phyloP scores from a whole-genome alignment of 53 echinoderm and acorn worm species.

The Apostichopus leukothele region DNA sequence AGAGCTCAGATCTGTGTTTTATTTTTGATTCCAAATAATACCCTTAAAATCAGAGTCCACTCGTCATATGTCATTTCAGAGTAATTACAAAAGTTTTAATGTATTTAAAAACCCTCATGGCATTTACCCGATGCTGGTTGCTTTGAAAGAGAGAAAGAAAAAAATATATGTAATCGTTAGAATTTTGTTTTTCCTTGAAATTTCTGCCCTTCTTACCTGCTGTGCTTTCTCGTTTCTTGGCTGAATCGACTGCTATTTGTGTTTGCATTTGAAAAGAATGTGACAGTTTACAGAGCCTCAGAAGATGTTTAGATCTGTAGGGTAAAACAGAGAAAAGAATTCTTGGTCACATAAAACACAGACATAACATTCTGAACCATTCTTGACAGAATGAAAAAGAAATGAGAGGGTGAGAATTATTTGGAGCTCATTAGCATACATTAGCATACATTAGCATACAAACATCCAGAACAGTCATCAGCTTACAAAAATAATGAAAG shows the following conservation, averaged over 20 bases:
- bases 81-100: too few relatives aligned
- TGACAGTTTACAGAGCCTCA: conserved; percentile 91
- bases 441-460: not conserved
- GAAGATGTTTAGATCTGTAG: conserved; percentile 88
- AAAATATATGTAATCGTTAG: not conserved
- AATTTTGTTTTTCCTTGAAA: too few relatives aligned
- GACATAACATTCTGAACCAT: too few relatives aligned
- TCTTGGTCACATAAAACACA: too few relatives aligned
- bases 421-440: not conserved
- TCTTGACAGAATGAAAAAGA: too few relatives aligned
- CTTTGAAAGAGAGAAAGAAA: not conserved
- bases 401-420: too few relatives aligned
- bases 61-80: too few relatives aligned
- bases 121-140: not conserved
- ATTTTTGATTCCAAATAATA: too few relatives aligned
- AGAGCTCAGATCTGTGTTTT: too few relatives aligned
- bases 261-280: conserved; percentile 99
- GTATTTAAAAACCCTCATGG: not conserved
- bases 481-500: too few relatives aligned
- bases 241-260: conserved; percentile 78
- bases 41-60: too few relatives aligned
- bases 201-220: conserved; percentile 54
- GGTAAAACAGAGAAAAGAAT: not conserved
- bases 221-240: conserved; percentile 83
- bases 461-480: too few relatives aligned